Evolutionary conservation across 2,888 invertebrate genomes (phyloP), one percentile per base, ranked within the genome.

Genomic region (Melipona beecheii): DNA sequence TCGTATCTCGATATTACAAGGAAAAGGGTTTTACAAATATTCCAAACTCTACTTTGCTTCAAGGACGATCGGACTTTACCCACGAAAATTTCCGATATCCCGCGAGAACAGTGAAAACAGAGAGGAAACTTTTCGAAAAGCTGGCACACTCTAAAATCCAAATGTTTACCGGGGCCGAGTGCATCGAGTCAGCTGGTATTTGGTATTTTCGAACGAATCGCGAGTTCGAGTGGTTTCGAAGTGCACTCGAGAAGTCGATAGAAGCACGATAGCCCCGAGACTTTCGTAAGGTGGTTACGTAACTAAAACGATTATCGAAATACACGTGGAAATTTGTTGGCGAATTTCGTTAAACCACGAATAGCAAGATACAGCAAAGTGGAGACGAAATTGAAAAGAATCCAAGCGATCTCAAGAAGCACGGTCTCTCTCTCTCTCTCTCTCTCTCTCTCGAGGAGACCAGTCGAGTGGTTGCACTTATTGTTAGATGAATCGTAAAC

Each of bases 151-250:
- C 15, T 19, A 19, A 71, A 71, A 54, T 4, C 24, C 13, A 66
- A 75, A 83, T 78, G 31, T 79, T 71, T 66, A 75, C 50, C 17
- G 17, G 43, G 0, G 9, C 9, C 43, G 21, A 60, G 52, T 62
- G 19, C 56, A 66, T 27, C 50, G 17, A 71, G 65, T 70, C 65
- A 54, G 50, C 31, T 11, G 19, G 24, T 64, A 31, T 75, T 66
- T 36, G 72, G 58, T 76, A 79, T 76, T 71, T 81, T 71, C 56
- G 62, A 77, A 76, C 70, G 65, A 60, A 70, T 81, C 64, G 52
- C 54, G 62, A 65, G 62, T 31, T 70, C 71, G 70, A 75, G 74
- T 65, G 69, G 52, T 15, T 11, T 27, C 43, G 31, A 21, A 65
- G 36, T 9, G 66, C 71, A 6, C 75, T 52, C 62, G 75, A 75